Evolutionary conservation across 2,888 invertebrate genomes (phyloP).

Genomic region (Blastobasis lacticolella): DNA sequence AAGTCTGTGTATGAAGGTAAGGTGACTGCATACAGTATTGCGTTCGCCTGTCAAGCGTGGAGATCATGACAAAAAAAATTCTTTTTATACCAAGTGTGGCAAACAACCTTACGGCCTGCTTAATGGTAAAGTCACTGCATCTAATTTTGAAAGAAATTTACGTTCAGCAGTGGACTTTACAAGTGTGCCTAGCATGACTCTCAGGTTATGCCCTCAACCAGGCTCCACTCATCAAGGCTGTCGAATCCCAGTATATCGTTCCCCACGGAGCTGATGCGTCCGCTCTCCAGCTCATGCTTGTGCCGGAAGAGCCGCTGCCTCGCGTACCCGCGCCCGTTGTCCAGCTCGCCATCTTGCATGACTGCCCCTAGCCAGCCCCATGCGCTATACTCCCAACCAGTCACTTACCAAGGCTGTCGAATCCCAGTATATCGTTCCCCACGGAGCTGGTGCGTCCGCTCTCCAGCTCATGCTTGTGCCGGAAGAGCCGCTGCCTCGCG

Average conservation of each 20-base stretch:
- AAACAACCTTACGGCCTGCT: too few relatives aligned
- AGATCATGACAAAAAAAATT: too few relatives aligned
- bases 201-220: not conserved
- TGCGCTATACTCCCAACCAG: constrained; percentile 99
- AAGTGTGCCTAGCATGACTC: not conserved
- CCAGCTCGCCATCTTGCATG: constrained; percentile 97
- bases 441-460: constrained; percentile 98
- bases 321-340: constrained; percentile 97
- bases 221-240: constrained; percentile 77
- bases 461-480: constrained; percentile 99
- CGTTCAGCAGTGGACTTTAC: not conserved
- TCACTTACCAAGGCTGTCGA: constrained; percentile 97
- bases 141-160: too few relatives aligned
- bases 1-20: too few relatives aligned
- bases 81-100: too few relatives aligned
- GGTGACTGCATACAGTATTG: too few relatives aligned
- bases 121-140: too few relatives aligned
- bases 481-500: constrained; percentile 94
- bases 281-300: constrained; percentile 99
- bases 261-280: constrained; percentile 98
- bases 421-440: constrained; percentile 98
- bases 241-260: constrained; percentile 98
- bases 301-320: constrained; percentile 96
- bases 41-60: too few relatives aligned
- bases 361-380: constrained; percentile 97